Conservation (phyloP, 2,113 vertebrate species). For the Marcusenius ussheri region DNA sequence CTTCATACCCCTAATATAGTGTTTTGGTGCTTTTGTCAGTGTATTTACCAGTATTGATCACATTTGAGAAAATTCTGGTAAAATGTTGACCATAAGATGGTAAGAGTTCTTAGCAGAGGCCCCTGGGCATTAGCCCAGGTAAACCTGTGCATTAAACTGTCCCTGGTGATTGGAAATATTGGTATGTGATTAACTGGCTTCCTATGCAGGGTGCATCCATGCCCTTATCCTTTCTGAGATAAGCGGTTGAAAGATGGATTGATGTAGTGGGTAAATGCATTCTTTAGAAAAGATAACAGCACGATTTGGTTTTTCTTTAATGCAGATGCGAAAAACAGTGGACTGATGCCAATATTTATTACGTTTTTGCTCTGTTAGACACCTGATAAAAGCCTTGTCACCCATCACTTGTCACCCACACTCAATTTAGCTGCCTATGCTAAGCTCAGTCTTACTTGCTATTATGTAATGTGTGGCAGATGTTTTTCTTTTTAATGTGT, state of each 20-base stretch:
- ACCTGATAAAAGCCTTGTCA: not conserved
- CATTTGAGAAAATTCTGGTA: not conserved
- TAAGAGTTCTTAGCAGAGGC: not conserved
- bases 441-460: not conserved
- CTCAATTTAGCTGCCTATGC: not conserved
- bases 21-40: not conserved
- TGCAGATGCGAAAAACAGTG: not conserved
- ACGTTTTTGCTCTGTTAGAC: not conserved
- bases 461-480: not conserved
- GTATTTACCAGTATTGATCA: not conserved
- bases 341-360: not conserved
- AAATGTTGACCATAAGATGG: not conserved
- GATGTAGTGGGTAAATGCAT: not conserved
- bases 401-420: not conserved
- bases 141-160: not conserved
- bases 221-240: not conserved
- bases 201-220: not conserved
- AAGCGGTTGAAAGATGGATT: not conserved
- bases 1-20: not conserved
- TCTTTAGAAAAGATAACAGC: not conserved
- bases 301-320: not conserved
- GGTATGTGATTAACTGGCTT: not conserved
- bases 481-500: not conserved
- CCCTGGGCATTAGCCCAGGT: not conserved
- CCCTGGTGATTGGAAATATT: not conserved